Evolutionary conservation across 2,113 vertebrate genomes (phyloP).

Genomic region (Arizona elegans): DNA sequence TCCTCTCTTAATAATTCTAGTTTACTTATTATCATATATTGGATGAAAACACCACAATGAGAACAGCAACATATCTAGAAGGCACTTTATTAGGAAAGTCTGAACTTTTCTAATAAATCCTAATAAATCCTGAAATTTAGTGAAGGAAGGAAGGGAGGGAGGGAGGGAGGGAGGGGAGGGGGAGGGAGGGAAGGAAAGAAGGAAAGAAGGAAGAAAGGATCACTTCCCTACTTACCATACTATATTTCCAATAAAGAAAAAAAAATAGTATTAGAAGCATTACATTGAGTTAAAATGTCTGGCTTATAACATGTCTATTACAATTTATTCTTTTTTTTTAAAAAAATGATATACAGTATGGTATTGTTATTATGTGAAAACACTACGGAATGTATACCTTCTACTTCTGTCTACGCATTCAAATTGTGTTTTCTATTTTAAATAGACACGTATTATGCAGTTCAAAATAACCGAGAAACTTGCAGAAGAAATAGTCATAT

Average conservation of each 20-base stretch:
- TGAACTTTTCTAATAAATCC: background rate
- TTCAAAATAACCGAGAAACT: background rate
- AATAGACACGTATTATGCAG: background rate
- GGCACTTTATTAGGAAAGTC: background rate
- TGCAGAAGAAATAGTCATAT: background rate
- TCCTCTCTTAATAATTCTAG: background rate
- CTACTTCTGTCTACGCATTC: background rate
- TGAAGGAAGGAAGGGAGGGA: background rate
- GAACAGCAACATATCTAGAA: background rate
- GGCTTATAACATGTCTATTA: background rate
- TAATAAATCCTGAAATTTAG: no score
- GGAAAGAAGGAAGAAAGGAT: background rate
- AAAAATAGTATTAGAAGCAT: background rate
- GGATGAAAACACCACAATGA: background rate
- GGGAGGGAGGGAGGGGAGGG: rapidly evolving
- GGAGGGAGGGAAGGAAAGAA: background rate
- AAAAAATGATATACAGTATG: background rate
- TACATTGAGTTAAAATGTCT: background rate
- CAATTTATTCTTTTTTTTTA: background rate
- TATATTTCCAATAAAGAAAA: background rate
- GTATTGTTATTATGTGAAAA: background rate
- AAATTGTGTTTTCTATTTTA: background rate
- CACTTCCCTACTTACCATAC: background rate
- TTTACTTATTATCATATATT: background rate
- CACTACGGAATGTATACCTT: background rate